Evolutionary conservation across 2,888 invertebrate species (phyloP).

Genomic region (Harpalus rubripes): DNA sequence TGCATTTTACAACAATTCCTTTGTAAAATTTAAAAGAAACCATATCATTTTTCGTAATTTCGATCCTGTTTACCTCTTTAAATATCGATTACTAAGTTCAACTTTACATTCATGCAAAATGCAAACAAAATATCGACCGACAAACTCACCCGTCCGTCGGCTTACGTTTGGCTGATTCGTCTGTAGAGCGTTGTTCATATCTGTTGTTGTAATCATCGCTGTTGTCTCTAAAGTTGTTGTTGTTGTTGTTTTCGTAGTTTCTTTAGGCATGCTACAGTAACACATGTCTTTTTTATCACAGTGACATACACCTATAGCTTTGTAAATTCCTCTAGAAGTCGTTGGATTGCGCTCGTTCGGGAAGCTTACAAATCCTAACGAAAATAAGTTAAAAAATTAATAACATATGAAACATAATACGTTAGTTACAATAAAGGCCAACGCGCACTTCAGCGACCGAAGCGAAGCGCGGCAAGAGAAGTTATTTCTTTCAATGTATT

Average conservation of each 20-base stretch:
- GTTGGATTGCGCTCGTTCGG: constrained; percentile 72
- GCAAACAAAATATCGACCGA: constrained; percentile 49
- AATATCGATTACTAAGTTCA: too few species aligned
- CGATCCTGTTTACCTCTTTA: too few species aligned
- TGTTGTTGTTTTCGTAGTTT: constrained; percentile 38
- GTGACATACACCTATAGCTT: constrained; percentile 78
- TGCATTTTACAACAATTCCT: too few species aligned
- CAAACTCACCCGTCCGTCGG: constrained; percentile 69
- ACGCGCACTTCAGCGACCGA: too few species aligned
- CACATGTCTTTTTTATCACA: constrained; percentile 77
- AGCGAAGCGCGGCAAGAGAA: too few species aligned
- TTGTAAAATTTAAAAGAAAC: too few species aligned
- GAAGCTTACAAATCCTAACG: not conserved
- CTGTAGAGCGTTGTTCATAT: not conserved
- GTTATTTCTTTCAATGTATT: too few species aligned
- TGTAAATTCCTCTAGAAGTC: constrained; percentile 77
- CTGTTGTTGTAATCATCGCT: constrained; percentile 1
- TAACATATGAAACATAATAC: not conserved
- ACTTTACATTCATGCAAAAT: constrained; percentile 3
- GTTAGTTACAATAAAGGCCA: too few species aligned
- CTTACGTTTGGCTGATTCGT: constrained; percentile 68
- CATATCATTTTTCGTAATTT: too few species aligned
- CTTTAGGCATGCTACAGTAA: constrained; percentile 74
- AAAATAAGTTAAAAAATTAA: not conserved
- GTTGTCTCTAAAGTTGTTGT: constrained; percentile 41